Evolutionary conservation across 1,140 invertebrate genomes (phyloP).

Genomic region (Drosophila nannoptera): DNA sequence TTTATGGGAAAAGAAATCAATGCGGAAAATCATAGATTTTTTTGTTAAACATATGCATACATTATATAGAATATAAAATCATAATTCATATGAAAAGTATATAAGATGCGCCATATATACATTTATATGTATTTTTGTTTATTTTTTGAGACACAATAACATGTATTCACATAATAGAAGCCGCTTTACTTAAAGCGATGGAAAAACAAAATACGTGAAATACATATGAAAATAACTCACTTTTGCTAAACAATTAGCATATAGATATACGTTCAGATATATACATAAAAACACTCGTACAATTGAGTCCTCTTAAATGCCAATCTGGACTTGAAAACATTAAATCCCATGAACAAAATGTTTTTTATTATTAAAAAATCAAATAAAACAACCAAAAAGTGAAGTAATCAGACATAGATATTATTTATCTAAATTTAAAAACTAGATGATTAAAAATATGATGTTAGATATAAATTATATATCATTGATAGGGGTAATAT

Average conservation of each 20-base stretch:
- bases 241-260: slow-evolving; percentile 70
- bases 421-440: no score
- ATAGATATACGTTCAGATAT: slow-evolving; percentile 49
- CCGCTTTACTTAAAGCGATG: slow-evolving; percentile 34
- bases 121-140: slow-evolving; percentile 37
- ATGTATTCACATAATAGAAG: slow-evolving; percentile 47
- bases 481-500: neutral
- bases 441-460: neutral
- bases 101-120: slow-evolving; percentile 2
- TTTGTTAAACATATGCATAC: slow-evolving; percentile 57
- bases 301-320: slow-evolving; percentile 38
- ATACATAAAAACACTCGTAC: slow-evolving; percentile 50
- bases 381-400: slow-evolving; percentile 60
- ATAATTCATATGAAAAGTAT: slow-evolving; percentile 17
- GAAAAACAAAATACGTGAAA: slow-evolving; percentile 28
- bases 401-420: slow-evolving; percentile 9
- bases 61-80: slow-evolving; percentile 54
- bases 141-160: slow-evolving; percentile 47
- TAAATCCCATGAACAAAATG: slow-evolving; percentile 68
- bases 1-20: slow-evolving; percentile 18
- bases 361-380: slow-evolving; percentile 69
- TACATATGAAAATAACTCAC: slow-evolving; percentile 42
- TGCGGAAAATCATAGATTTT: slow-evolving; percentile 33
- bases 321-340: slow-evolving; percentile 42
- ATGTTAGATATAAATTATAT: neutral